These are phyloP conservation scores for Morpho helenor DNA, from an alignment of 2,888 invertebrate genomes.

Conservation along the genomic window DNA sequence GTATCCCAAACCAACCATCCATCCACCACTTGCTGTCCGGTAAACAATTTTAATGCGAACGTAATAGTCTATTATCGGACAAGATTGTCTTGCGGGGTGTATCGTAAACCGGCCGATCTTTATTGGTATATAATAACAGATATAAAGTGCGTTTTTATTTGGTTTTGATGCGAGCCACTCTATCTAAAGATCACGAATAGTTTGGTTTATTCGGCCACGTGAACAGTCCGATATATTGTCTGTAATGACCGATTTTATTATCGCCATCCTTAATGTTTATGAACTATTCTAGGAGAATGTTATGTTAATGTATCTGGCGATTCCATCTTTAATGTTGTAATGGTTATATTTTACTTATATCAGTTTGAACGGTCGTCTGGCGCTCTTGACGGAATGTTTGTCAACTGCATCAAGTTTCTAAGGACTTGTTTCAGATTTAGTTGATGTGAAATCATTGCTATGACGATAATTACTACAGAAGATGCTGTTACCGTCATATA, in stretches of 20 bases:
- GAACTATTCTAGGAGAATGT: constrained; percentile 13
- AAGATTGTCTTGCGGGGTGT: constrained; percentile 46
- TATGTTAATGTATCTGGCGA: constrained; percentile 14
- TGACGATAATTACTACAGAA: too few species aligned
- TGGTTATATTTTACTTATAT: neutral
- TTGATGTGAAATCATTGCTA: too few species aligned
- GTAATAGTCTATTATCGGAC: constrained; percentile 55
- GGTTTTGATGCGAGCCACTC: constrained; percentile 60
- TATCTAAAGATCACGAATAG: constrained; percentile 58
- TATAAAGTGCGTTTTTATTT: constrained; percentile 63
- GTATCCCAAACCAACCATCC: constrained; percentile 5
- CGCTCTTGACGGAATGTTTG: neutral
- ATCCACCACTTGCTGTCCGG: constrained; percentile 36
- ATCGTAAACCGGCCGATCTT: constrained; percentile 47
- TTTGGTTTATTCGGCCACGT: constrained; percentile 40
- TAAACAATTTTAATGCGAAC: constrained; percentile 59
- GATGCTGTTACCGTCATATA: too few species aligned
- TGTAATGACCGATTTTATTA: constrained; percentile 35
- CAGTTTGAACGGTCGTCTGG: neutral
- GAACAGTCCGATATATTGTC: constrained; percentile 27
- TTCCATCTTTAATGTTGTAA: constrained; percentile 2
- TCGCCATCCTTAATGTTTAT: constrained; percentile 25
- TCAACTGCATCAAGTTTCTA: too few species aligned
- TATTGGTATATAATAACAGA: constrained; percentile 69
- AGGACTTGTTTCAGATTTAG: too few species aligned